Evolutionary conservation across 1,140 invertebrate genomes (phyloP).

Genomic region (Periplaneta americana): DNA sequence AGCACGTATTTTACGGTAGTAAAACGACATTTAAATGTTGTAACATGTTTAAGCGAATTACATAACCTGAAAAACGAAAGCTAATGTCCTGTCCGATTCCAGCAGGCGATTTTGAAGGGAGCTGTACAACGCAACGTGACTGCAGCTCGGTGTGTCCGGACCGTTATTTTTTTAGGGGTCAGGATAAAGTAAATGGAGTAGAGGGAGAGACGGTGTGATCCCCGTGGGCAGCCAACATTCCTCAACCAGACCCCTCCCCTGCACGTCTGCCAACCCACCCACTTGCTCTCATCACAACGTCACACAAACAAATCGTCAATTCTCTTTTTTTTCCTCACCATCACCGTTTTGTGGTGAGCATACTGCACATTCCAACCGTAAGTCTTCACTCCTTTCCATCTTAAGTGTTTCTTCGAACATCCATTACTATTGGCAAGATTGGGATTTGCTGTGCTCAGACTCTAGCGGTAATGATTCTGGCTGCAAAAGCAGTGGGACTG

Average conservation of each 20-base stretch:
- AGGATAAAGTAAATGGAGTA: constrained; percentile 5
- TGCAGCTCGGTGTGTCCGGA: not conserved
- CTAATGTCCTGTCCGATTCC: too few species aligned
- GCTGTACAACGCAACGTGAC: not conserved
- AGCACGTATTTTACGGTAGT: too few species aligned
- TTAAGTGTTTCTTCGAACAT: not conserved
- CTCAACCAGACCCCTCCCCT: constrained; percentile 2
- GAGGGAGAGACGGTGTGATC: not conserved
- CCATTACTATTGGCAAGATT: too few species aligned
- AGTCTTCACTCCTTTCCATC: not conserved
- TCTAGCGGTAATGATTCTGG: too few species aligned
- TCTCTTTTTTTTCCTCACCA: not conserved
- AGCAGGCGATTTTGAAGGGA: not conserved
- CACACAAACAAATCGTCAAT: not conserved
- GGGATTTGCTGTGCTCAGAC: too few species aligned
- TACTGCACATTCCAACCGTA: not conserved
- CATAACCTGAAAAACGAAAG: too few species aligned
- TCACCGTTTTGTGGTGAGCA: not conserved
- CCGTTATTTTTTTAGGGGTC: constrained; percentile 7
- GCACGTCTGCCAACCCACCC: not conserved
- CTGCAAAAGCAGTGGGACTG: too few species aligned
- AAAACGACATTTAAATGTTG: too few species aligned
- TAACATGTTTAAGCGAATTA: too few species aligned
- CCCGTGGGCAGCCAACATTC: constrained; percentile 5
- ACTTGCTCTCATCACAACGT: not conserved